A percentile compares a stretch with the other conserved stretches of the same genome.
Conservation (phyloP, 2,797 vertebrate genomes). For the Poeciliopsis turneri region DNA sequence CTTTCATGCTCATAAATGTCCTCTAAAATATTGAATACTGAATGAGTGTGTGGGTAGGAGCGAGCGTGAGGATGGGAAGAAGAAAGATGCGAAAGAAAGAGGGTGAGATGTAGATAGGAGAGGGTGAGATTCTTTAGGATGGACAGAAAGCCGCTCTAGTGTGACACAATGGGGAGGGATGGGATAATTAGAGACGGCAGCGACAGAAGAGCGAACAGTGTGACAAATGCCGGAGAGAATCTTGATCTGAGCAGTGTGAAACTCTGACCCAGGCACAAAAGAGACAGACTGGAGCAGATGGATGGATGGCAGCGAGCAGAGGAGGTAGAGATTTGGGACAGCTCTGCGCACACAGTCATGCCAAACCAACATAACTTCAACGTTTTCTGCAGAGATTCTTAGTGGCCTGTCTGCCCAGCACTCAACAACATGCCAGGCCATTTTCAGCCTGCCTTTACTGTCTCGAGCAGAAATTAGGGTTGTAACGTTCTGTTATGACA, state of each 20-base stretch:
- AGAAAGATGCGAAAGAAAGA: conserved; percentile 46
- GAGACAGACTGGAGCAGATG: conserved; percentile 63
- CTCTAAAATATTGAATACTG: conserved; percentile 77
- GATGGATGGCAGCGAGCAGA: conserved; percentile 48
- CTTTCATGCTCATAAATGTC: conserved; percentile 68
- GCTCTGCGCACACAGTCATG: conserved; percentile 33
- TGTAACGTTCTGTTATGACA: conserved; percentile 24
- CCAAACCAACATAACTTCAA: conserved; percentile 37
- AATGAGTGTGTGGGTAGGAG: conserved; percentile 75
- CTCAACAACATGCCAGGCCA: conserved; percentile 20
- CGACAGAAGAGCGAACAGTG: conserved; percentile 49
- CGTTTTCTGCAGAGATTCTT: conserved; percentile 30
- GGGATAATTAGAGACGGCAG: conserved; percentile 45
- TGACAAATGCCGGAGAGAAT: conserved; percentile 52
- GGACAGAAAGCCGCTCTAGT: conserved; percentile 43
- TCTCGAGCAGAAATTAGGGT: conserved; percentile 14
- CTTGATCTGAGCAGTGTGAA: conserved; percentile 58
- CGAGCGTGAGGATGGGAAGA: conserved; percentile 50
- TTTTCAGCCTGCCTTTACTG: conserved; percentile 20
- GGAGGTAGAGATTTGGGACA: conserved; percentile 48
- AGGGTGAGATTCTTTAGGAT: conserved; percentile 49
- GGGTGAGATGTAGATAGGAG: conserved; percentile 47
- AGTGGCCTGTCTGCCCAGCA: conserved; percentile 33
- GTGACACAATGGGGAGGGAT: conserved; percentile 49
- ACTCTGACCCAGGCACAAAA: conserved; percentile 62